Conservation (phyloP, 64 coral and sea anemone species). For the Stylophora pistillata region DNA sequence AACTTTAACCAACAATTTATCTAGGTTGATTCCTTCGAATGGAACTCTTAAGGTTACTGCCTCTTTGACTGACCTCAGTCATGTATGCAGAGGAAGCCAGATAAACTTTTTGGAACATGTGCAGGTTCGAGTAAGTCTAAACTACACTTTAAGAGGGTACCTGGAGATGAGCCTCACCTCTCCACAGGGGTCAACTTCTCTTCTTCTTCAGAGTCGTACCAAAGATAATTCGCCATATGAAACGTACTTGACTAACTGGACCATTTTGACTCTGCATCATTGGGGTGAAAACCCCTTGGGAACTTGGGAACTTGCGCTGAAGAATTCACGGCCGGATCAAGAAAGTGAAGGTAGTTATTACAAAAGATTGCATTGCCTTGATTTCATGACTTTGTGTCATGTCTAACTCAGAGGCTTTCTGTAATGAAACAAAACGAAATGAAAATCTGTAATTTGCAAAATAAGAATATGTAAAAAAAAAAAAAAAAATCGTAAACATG, state of each 20-base stretch:
- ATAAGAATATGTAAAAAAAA: too few species aligned
- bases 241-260: conserved; percentile 35
- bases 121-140: conserved; percentile 29
- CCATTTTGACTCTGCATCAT: conserved; percentile 9
- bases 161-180: background rate
- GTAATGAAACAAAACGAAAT: too few species aligned
- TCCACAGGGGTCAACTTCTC: conserved; percentile 5
- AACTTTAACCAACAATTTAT: too few species aligned
- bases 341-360: background rate
- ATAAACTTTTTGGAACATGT: conserved; percentile 53
- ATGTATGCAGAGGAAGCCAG: background rate
- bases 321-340: background rate
- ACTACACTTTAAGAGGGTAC: conserved; percentile 7
- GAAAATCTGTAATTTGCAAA: too few species aligned
- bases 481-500: too few species aligned
- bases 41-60: background rate
- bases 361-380: too few species aligned
- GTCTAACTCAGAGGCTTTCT: too few species aligned
- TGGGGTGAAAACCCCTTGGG: conserved; percentile 39
- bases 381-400: too few species aligned
- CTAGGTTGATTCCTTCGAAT: background rate
- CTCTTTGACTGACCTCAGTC: background rate
- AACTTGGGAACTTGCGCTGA: conserved; percentile 12
- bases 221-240: background rate
- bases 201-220: background rate